Percentiles rank a stretch among this genome's conserved stretches.
These are phyloP conservation scores for Dexiosoma caninum DNA, from an alignment of 2,888 invertebrate species.

Conservation along the genomic window DNA sequence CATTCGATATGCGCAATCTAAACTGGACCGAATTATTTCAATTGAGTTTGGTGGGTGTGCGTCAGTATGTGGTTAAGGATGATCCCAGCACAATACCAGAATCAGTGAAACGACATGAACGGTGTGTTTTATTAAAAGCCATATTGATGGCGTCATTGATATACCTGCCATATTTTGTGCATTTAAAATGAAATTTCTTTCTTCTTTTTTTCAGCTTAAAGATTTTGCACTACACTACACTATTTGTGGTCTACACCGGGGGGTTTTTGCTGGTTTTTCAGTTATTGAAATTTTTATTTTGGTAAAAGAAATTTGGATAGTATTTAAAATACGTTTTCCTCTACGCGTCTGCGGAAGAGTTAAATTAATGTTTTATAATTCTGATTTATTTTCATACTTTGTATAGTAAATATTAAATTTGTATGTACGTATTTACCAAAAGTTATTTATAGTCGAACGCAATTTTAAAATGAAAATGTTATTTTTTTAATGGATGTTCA, in stretches of 20 bases:
- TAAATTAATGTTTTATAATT: constrained; percentile 9
- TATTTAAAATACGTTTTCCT: neutral
- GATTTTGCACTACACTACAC: constrained; percentile 70
- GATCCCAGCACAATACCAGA: constrained; percentile 83
- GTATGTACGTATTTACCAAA: constrained; percentile 52
- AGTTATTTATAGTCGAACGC: constrained; percentile 48
- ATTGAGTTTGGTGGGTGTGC: constrained; percentile 85
- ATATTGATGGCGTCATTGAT: constrained; percentile 7
- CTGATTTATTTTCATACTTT: constrained; percentile 26
- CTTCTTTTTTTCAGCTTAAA: constrained; percentile 68
- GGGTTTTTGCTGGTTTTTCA: constrained; percentile 69
- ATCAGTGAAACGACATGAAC: constrained; percentile 82
- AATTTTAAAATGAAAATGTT: neutral
- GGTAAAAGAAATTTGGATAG: constrained; percentile 57
- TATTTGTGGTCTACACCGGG: constrained; percentile 70
- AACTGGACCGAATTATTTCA: constrained; percentile 81
- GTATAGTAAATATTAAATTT: constrained; percentile 41
- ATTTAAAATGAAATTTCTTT: neutral
- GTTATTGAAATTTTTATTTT: constrained; percentile 68
- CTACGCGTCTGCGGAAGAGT: constrained; percentile 8
- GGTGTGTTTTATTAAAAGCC: constrained; percentile 77
- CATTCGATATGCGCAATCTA: constrained; percentile 85
- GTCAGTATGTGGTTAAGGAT: constrained; percentile 89
- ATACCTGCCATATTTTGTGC: constrained; percentile 16
- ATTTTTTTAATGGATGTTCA: neutral